These are phyloP conservation scores for Zaprionus davidi DNA, from an alignment of 1,140 invertebrate species.

Conservation along the genomic window DNA sequence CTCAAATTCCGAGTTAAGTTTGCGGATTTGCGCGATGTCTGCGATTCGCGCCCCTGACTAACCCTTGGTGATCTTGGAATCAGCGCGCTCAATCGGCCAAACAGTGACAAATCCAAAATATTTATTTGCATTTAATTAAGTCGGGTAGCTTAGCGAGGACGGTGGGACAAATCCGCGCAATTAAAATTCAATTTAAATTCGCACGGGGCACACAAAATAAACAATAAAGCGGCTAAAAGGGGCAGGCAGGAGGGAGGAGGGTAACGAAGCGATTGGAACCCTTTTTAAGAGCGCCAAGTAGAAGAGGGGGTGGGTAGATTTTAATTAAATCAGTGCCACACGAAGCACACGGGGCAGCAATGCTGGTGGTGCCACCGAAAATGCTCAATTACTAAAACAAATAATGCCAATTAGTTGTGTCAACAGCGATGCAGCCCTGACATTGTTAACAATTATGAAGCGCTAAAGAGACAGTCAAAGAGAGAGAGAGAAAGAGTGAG, in stretches of 20 bases:
- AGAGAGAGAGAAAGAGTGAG: too few relatives aligned
- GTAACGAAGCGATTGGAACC: conserved; percentile 26
- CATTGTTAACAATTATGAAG: conserved; percentile 60
- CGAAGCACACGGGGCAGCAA: conserved; percentile 7
- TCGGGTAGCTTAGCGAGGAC: conserved; percentile 49
- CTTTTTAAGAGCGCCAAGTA: conserved; percentile 44
- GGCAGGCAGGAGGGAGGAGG: conserved; percentile 18
- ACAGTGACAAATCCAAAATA: conserved; percentile 66
- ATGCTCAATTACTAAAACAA: conserved; percentile 84
- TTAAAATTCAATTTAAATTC: conserved; percentile 74
- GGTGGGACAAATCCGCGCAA: conserved; percentile 56
- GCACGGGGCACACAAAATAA: conserved; percentile 24
- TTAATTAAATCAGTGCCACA: conserved; percentile 81
- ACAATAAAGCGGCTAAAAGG: conserved; percentile 41
- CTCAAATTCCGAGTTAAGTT: conserved; percentile 62
- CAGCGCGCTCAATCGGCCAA: conserved; percentile 47
- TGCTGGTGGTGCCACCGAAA: conserved; percentile 53
- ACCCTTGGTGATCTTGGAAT: conserved; percentile 40
- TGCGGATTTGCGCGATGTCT: conserved; percentile 50
- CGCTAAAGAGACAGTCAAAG: conserved; percentile 46
- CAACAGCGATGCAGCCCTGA: conserved; percentile 59
- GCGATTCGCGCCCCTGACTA: conserved; percentile 11
- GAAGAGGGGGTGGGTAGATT: conserved; percentile 48
- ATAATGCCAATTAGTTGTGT: conserved; percentile 84
- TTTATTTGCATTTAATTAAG: conserved; percentile 78